Percentiles rank a stretch among this genome's conserved stretches.
Evolutionary conservation across 2,888 invertebrate species (phyloP).

Genomic region (Minunthozetes semirufus): DNA sequence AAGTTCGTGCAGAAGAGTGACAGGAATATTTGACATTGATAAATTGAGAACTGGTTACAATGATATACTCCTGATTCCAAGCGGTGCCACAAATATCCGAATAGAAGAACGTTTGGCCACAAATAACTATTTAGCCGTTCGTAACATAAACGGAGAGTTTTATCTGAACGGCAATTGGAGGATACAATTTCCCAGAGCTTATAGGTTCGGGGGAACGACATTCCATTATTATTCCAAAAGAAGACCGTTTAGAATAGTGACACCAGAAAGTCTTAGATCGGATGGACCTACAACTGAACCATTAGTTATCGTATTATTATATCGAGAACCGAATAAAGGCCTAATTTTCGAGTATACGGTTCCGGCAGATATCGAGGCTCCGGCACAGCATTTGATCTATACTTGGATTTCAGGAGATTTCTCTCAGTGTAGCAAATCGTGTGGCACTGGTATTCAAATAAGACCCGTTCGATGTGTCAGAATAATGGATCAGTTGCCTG

Average conservation of each 20-base stretch:
- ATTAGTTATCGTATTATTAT: slow-evolving; percentile 71
- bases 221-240: slow-evolving; percentile 72
- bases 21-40: slow-evolving; percentile 62
- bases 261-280: slow-evolving; percentile 74
- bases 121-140: slow-evolving; percentile 78
- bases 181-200: slow-evolving; percentile 77
- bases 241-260: slow-evolving; percentile 68
- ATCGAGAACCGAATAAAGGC: slow-evolving; percentile 75
- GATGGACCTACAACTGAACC: slow-evolving; percentile 85
- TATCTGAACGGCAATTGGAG: slow-evolving; percentile 91
- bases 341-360: slow-evolving; percentile 84
- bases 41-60: slow-evolving; percentile 78
- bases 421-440: slow-evolving; percentile 71
- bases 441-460: slow-evolving; percentile 78
- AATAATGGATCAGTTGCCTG: slow-evolving; percentile 62
- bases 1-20: slow-evolving; percentile 68
- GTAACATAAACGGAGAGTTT: slow-evolving; percentile 72
- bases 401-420: slow-evolving; percentile 74
- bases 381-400: slow-evolving; percentile 62
- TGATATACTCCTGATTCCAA: slow-evolving; percentile 80
- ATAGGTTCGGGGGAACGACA: slow-evolving; percentile 70
- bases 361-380: slow-evolving; percentile 60
- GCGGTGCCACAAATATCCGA: slow-evolving; percentile 81
- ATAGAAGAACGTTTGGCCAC: slow-evolving; percentile 72
- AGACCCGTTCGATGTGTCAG: slow-evolving; percentile 74